Conservation (phyloP, 1,140 invertebrate species). For the Condylostylus longicornis region DNA sequence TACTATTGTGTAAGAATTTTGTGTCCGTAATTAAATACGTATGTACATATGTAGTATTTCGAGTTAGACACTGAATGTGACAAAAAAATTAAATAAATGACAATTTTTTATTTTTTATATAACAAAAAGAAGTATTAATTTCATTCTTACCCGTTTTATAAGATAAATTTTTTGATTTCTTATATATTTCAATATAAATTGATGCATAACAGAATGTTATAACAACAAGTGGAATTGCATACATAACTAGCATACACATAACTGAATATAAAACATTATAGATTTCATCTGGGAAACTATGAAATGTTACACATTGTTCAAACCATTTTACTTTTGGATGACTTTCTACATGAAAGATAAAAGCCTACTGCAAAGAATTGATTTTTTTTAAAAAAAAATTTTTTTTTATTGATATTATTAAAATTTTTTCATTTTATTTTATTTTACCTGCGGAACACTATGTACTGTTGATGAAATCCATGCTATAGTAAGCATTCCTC, state of each 20-base stretch:
- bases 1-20: too few species aligned
- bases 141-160: constrained; percentile 16
- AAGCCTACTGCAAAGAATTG: constrained; percentile 40
- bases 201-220: constrained; percentile 77
- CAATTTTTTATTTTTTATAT: too few species aligned
- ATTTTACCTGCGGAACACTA: constrained; percentile 63
- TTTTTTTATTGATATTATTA: too few species aligned
- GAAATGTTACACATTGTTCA: constrained; percentile 66
- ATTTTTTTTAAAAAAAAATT: neutral
- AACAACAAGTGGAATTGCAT: constrained; percentile 63
- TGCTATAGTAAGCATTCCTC: constrained; percentile 53
- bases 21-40: too few species aligned
- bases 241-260: constrained; percentile 70
- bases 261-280: constrained; percentile 61
- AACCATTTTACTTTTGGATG: constrained; percentile 63
- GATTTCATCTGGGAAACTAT: constrained; percentile 46
- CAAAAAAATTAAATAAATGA: too few species aligned
- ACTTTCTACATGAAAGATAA: constrained; percentile 63
- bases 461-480: constrained; percentile 66
- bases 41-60: too few species aligned
- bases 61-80: too few species aligned
- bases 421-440: too few species aligned
- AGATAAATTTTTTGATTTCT: constrained; percentile 11
- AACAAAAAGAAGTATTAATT: too few species aligned
- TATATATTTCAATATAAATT: constrained; percentile 59